Percentiles rank a stretch among this genome's conserved stretches.
phyloP scores from a whole-genome alignment of 2,797 vertebrate species.

The Enteromius paludinosus region DNA sequence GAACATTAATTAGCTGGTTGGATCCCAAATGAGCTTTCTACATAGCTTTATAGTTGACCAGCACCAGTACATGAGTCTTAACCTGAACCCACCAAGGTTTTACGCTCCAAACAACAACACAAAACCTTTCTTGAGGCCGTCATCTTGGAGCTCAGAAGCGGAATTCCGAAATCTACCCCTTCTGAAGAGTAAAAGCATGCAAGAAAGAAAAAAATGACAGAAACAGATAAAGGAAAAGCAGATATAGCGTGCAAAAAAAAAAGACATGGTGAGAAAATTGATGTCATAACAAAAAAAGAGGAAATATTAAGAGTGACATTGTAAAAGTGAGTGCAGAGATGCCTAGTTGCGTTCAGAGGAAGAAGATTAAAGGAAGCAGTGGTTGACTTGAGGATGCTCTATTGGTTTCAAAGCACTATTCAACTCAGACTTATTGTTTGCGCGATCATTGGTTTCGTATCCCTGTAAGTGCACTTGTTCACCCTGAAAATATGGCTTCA shows the following conservation, averaged over 20 bases:
- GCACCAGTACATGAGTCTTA: not conserved
- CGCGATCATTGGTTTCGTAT: slow-evolving; percentile 10
- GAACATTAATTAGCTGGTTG: not conserved
- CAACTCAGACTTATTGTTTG: not conserved
- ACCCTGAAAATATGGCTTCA: slow-evolving; percentile 9
- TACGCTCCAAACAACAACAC: slow-evolving; percentile 7
- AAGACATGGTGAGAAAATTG: not conserved
- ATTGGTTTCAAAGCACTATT: slow-evolving; percentile 24
- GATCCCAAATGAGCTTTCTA: not conserved
- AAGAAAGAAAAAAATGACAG: slow-evolving; percentile 32
- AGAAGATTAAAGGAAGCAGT: slow-evolving; percentile 34
- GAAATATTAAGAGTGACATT: not conserved
- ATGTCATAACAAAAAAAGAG: slow-evolving; percentile 4
- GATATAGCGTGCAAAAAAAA: slow-evolving; percentile 21
- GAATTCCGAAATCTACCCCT: slow-evolving; percentile 53
- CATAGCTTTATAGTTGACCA: not conserved
- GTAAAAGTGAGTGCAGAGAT: slow-evolving; percentile 13
- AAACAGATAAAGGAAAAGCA: slow-evolving; percentile 13
- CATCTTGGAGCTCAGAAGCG: slow-evolving; percentile 46
- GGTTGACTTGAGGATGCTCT: not conserved
- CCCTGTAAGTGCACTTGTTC: slow-evolving; percentile 17
- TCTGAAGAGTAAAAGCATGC: slow-evolving; percentile 48
- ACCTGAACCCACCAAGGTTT: slow-evolving; percentile 32
- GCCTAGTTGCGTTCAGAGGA: not conserved
- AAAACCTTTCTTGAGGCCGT: slow-evolving; percentile 45